A percentile compares a stretch with the other conserved stretches of the same genome.
Evolutionary conservation across 2,888 invertebrate species (phyloP).

Genomic region (Drosophila birchii): DNA sequence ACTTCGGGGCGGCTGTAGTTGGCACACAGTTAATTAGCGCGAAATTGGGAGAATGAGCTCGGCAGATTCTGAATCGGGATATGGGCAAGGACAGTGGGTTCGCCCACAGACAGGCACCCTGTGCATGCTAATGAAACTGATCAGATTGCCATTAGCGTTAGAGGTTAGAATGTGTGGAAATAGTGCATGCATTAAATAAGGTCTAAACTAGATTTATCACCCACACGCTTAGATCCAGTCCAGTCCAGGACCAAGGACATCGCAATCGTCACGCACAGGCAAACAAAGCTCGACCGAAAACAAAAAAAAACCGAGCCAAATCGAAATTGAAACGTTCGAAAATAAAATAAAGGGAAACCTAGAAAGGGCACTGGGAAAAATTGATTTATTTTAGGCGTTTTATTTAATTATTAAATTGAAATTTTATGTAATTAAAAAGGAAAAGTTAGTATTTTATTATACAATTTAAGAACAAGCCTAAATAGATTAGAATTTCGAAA

Average conservation of each 20-base stretch:
- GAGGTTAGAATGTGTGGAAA: slow-evolving; percentile 55
- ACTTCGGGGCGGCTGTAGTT: slow-evolving; percentile 53
- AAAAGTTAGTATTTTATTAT: not conserved
- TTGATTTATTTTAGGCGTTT: too few species aligned
- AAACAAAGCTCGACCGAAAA: slow-evolving; percentile 10
- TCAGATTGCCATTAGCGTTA: slow-evolving; percentile 65
- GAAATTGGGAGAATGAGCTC: slow-evolving; percentile 60
- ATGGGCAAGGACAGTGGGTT: slow-evolving; percentile 1
- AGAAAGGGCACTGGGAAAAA: not conserved
- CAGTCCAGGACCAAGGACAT: slow-evolving; percentile 32
- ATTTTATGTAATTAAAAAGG: not conserved
- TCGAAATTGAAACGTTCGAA: slow-evolving; percentile 63
- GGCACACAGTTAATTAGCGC: slow-evolving; percentile 79
- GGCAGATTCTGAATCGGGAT: slow-evolving; percentile 17
- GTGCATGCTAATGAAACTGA: slow-evolving; percentile 75
- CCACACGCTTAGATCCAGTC: slow-evolving; percentile 21
- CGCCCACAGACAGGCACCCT: slow-evolving; percentile 28
- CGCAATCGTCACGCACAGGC: slow-evolving; percentile 68
- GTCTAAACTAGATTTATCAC: slow-evolving; percentile 71
- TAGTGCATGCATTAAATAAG: slow-evolving; percentile 68
- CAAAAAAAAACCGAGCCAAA: slow-evolving; percentile 32
- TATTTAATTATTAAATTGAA: too few species aligned
- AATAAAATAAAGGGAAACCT: slow-evolving; percentile 19
- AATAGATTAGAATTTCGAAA: too few species aligned
- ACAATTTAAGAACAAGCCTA: not conserved